These are phyloP conservation scores for Xylota segnis DNA, from an alignment of 2,888 invertebrate species.

Conservation along the genomic window DNA sequence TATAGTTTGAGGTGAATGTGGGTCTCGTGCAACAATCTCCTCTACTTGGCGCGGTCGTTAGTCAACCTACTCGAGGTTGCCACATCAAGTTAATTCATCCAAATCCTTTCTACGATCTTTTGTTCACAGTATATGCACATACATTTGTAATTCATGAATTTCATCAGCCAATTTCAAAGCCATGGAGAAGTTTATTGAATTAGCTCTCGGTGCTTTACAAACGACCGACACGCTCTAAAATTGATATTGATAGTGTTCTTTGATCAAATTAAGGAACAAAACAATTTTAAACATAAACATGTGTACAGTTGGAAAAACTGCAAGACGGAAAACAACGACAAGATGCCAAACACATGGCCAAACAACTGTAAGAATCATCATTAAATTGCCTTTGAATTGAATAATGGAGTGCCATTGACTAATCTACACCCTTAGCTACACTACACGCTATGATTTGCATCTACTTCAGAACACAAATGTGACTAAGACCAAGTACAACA, in stretches of 20 bases:
- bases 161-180: neutral
- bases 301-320: neutral
- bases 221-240: neutral
- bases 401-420: slow-evolving; percentile 52
- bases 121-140: too few relatives aligned
- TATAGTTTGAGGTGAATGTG: too few relatives aligned
- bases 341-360: neutral
- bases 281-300: neutral
- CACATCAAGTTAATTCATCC: too few relatives aligned
- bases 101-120: too few relatives aligned
- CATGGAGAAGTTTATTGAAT: neutral
- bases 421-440: slow-evolving; percentile 27
- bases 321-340: neutral
- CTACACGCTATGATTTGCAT: slow-evolving; percentile 4
- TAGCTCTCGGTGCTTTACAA: neutral
- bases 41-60: too few relatives aligned
- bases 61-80: too few relatives aligned
- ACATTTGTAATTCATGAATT: neutral
- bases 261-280: slow-evolving; percentile 1
- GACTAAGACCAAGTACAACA: slow-evolving; percentile 30
- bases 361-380: slow-evolving; percentile 8
- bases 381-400: slow-evolving; percentile 56
- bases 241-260: neutral
- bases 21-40: too few relatives aligned
- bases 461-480: neutral